phyloP scores from a whole-genome alignment of 2,888 invertebrate species.

The Oscheius onirici region DNA sequence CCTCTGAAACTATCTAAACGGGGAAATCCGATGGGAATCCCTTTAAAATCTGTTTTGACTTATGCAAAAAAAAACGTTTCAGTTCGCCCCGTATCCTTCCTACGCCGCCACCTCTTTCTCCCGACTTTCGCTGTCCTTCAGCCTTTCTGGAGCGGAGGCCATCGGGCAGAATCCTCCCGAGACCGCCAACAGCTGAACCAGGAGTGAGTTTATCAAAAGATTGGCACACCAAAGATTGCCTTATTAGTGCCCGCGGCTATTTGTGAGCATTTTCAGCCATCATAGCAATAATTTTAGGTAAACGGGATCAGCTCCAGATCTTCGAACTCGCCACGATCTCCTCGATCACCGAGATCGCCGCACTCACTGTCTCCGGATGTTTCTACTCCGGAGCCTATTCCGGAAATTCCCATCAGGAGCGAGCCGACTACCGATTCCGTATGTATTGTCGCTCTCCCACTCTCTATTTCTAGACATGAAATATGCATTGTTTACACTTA shows the following conservation, averaged over 20 bases:
- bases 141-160: conserved; percentile 49
- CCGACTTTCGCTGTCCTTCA: conserved; percentile 51
- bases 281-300: not conserved
- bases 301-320: not conserved
- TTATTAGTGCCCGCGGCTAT: not conserved
- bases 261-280: not conserved
- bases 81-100: conserved; percentile 60
- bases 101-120: conserved; percentile 60
- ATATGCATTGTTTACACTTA: not conserved
- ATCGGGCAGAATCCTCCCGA: conserved; percentile 49
- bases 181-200: conserved; percentile 43
- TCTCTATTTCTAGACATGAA: not conserved
- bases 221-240: not conserved
- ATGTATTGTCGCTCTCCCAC: not conserved
- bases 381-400: conserved; percentile 31
- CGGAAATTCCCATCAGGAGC: conserved; percentile 24
- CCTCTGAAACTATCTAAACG: not conserved
- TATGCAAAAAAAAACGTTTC: not conserved
- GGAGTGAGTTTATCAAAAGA: conserved; percentile 23
- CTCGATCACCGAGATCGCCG: conserved; percentile 12
- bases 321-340: conserved; percentile 3
- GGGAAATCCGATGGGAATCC: not conserved
- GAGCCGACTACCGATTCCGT: conserved; percentile 22
- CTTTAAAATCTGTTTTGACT: not conserved
- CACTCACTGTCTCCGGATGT: conserved; percentile 22